These are phyloP conservation scores for Stichopus chloronotus DNA, from an alignment of 35 echinoderm and acorn worm species.

Conservation along the genomic window DNA sequence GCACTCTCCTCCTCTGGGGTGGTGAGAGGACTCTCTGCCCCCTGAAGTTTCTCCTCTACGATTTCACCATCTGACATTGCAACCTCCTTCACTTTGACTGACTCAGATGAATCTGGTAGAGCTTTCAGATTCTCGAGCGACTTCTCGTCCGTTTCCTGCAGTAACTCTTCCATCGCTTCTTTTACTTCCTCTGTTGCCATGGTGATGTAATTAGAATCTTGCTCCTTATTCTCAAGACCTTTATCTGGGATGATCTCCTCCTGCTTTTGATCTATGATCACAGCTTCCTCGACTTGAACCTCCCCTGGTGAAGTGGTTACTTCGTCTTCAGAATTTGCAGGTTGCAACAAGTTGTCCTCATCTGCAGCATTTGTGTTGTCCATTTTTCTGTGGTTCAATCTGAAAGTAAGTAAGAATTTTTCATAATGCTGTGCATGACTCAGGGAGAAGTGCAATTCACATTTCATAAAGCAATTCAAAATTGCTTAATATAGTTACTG, in stretches of 20 bases:
- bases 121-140: background rate
- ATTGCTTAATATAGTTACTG: background rate
- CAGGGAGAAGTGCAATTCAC: background rate
- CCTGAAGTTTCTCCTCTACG: background rate
- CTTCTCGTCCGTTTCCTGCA: background rate
- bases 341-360: constrained; percentile 34
- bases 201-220: background rate
- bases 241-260: background rate
- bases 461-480: background rate
- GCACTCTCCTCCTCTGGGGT: constrained; percentile 25
- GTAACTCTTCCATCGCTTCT: background rate
- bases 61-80: background rate
- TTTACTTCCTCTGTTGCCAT: constrained; percentile 21
- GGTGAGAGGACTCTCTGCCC: constrained; percentile 11
- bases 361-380: constrained; percentile 11
- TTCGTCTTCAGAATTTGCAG: background rate
- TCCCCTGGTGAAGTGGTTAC: background rate
- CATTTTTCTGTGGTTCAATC: background rate
- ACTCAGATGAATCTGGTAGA: background rate
- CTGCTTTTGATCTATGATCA: background rate
- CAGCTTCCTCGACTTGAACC: background rate
- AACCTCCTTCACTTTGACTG: background rate
- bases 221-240: background rate
- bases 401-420: background rate
- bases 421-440: background rate